These are phyloP conservation scores for Atrichornis clamosus DNA, from an alignment of 2,113 vertebrate genomes.

Conservation along the genomic window DNA sequence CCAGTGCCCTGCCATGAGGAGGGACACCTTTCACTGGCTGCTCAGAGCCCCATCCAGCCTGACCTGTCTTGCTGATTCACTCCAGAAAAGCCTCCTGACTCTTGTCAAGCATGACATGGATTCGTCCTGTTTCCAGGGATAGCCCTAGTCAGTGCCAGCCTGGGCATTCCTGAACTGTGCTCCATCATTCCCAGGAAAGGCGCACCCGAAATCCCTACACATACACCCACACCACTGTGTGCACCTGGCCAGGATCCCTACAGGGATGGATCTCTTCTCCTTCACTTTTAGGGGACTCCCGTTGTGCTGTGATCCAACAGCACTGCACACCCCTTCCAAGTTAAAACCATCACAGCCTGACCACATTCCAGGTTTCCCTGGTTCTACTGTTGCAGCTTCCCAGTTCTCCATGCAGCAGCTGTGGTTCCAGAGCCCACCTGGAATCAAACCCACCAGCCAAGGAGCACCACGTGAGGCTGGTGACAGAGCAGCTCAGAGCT, in stretches of 20 bases:
- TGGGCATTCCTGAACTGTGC: neutral
- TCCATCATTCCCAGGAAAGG: neutral
- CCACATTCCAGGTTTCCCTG: neutral
- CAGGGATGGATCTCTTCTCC: neutral
- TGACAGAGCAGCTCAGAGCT: neutral
- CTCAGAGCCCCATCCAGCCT: neutral
- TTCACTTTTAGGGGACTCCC: neutral
- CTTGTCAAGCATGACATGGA: neutral
- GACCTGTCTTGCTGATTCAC: neutral
- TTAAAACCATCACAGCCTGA: neutral
- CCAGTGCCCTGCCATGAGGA: neutral
- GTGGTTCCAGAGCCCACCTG: neutral
- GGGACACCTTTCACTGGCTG: neutral
- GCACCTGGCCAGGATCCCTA: neutral
- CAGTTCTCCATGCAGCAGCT: neutral
- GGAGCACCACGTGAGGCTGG: neutral
- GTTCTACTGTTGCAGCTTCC: neutral
- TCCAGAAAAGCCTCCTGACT: neutral
- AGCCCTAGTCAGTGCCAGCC: neutral
- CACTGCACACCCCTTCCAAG: neutral
- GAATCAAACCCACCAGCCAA: neutral
- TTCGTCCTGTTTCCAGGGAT: neutral
- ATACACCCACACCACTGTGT: neutral
- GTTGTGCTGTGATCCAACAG: neutral
- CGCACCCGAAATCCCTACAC: neutral